Percentiles rank a stretch among this genome's conserved stretches.
Evolutionary conservation across 37 sponge, comb jelly and placozoan genomes (phyloP).

Genomic region (Cladorhizidae sp.): DNA sequence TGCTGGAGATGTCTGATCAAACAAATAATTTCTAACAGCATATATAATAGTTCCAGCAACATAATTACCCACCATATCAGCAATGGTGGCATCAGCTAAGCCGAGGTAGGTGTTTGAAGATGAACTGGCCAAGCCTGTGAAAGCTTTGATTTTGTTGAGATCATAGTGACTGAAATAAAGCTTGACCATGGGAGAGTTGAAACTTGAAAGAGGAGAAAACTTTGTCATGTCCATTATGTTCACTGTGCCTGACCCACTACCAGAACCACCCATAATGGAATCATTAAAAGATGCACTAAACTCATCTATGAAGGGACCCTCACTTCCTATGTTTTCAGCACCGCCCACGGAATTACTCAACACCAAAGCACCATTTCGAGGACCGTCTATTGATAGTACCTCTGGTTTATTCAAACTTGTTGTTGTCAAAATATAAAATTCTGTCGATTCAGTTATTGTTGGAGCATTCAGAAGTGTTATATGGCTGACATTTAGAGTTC

Average conservation of each 20-base stretch:
- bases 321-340: constrained; percentile 1
- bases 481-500: constrained; percentile 72
- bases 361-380: neutral
- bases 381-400: constrained; percentile 21
- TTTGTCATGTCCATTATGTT: neutral
- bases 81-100: constrained; percentile 45
- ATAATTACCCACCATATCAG: constrained; percentile 80
- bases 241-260: neutral
- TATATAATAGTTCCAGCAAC: constrained; percentile 26
- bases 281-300: constrained; percentile 14
- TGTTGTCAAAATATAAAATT: constrained; percentile 35
- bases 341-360: constrained; percentile 35
- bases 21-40: constrained; percentile 19
- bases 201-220: constrained; percentile 44
- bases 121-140: constrained; percentile 57
- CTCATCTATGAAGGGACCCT: neutral
- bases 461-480: constrained; percentile 58
- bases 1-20: constrained; percentile 61
- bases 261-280: neutral
- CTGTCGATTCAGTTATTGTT: neutral
- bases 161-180: constrained; percentile 69
- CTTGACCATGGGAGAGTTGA: constrained; percentile 42
- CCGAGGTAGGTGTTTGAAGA: constrained; percentile 54
- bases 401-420: constrained; percentile 38
- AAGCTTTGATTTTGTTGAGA: constrained; percentile 77